phyloP scores from a whole-genome alignment of 2,113 vertebrate genomes.

The Benitochromis conjunctus region DNA sequence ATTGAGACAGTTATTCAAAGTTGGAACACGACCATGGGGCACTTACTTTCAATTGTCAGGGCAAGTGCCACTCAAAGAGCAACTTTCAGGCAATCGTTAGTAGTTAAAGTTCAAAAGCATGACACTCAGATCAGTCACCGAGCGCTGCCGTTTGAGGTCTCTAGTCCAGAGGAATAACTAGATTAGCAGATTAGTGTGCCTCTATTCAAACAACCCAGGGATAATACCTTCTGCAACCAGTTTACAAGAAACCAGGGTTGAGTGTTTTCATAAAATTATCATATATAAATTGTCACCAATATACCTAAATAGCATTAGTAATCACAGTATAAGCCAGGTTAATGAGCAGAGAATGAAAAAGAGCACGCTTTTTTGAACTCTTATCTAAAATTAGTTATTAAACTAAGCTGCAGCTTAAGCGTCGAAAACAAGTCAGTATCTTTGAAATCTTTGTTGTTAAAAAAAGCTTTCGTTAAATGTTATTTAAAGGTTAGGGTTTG shows the following conservation, averaged over 20 bases:
- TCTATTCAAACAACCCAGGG: neutral
- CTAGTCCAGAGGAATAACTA: neutral
- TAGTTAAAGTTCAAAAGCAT: neutral
- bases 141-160: neutral
- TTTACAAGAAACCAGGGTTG: neutral
- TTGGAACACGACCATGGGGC: neutral
- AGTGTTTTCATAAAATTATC: neutral
- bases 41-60: neutral
- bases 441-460: neutral
- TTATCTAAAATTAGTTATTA: neutral
- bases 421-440: neutral
- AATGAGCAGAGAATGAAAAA: neutral
- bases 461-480: neutral
- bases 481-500: conserved; percentile 11
- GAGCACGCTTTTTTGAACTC: neutral
- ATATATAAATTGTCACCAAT: neutral
- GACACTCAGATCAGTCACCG: neutral
- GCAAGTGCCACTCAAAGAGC: neutral
- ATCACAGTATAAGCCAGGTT: neutral
- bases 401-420: neutral
- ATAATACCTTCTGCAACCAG: neutral
- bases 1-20: neutral
- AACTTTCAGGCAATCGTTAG: neutral
- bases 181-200: neutral
- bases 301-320: neutral